Evolutionary conservation across 2,797 vertebrate genomes (phyloP), one percentile per base, ranked within the genome.

Genomic region (Natrix natrix): DNA sequence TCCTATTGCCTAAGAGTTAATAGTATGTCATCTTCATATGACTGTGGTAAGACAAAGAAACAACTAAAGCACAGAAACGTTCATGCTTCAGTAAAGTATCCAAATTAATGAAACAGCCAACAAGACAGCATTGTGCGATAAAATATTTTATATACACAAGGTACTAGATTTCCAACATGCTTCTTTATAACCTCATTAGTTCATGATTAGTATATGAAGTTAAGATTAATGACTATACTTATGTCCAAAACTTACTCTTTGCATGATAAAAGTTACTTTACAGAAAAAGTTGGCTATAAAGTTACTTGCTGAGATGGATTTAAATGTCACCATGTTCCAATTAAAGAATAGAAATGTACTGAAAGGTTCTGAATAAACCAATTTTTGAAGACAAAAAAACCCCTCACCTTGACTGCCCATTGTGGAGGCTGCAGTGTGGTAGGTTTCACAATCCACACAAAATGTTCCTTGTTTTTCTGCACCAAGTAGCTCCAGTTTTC

Each of bases 361-460:
- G 66, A 20, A 91, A 86, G 26, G 26, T 74, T 26, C 54, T 32
- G 24, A 92, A 69, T 5, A 8, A 16, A 90, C 74, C 22, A 78
- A 56, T 78, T 52, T 90, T 78, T 63, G 24, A 43, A 37, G 32
- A 22, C 88, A 32, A 61, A 52, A 61, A 74, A 94, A 88, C 94
- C 43, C 43, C 94, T 93, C 91, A 98, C 98, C 98, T 97, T 97
- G 97, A 0, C 95, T 97, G 93, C 98, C 95, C 26, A 98, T 98
- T 93, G 98, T 97, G 86, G 98, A 98, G 55, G 98, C 98, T 12
- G 98, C 99, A 0, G 99, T 98, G 91, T 99, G 99, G 93, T 99
- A 99, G 0, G 99, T 99, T 97, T 99, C 99, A 95, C 99, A 99
- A 97, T 99, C 99, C 43, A 99, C 99, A 94, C 98, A 98, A 97